A percentile compares a stretch with the other conserved stretches of the same genome.
Evolutionary conservation across 2,797 vertebrate genomes (phyloP).

Genomic region (Cyclura pinguis): DNA sequence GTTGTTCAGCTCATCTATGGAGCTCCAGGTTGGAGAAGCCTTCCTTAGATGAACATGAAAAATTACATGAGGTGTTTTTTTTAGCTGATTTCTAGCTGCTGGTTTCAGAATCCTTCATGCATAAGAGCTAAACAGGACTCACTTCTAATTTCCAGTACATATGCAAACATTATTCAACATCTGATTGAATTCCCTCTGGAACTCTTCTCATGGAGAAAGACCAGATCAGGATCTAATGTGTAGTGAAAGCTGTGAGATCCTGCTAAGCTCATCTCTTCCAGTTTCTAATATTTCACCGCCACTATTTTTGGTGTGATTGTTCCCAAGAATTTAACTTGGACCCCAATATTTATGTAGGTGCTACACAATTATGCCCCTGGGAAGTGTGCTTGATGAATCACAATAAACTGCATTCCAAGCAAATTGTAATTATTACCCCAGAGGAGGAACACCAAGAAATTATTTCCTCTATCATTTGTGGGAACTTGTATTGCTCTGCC

Average conservation of each 20-base stretch:
- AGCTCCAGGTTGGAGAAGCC: not conserved
- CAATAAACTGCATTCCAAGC: conserved; percentile 71
- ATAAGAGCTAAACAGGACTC: not conserved
- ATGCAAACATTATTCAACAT: conserved; percentile 11
- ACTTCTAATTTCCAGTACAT: not conserved
- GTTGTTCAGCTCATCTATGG: not conserved
- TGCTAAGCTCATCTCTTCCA: conserved; percentile 42
- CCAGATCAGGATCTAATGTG: not conserved
- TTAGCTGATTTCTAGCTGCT: not conserved
- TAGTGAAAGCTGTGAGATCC: conserved; percentile 16
- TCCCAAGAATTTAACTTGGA: conserved; percentile 58
- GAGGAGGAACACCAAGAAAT: conserved; percentile 72
- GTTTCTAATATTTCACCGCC: conserved; percentile 42
- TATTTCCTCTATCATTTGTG: conserved; percentile 68
- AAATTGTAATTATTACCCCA: conserved; percentile 81
- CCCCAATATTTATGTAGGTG: conserved; percentile 79
- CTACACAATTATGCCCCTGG: conserved; percentile 67
- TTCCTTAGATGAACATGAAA: not conserved
- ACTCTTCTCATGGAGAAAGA: rapidly evolving
- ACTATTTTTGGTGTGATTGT: conserved; percentile 41
- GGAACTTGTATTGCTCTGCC: conserved; percentile 66
- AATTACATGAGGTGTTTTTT: not conserved
- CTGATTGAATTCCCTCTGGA: conserved; percentile 27
- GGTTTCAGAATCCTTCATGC: not conserved
- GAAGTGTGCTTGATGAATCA: conserved; percentile 74